phyloP scores from a whole-genome alignment of 2,888 invertebrate genomes.

The Listrodromus nycthemerus region DNA sequence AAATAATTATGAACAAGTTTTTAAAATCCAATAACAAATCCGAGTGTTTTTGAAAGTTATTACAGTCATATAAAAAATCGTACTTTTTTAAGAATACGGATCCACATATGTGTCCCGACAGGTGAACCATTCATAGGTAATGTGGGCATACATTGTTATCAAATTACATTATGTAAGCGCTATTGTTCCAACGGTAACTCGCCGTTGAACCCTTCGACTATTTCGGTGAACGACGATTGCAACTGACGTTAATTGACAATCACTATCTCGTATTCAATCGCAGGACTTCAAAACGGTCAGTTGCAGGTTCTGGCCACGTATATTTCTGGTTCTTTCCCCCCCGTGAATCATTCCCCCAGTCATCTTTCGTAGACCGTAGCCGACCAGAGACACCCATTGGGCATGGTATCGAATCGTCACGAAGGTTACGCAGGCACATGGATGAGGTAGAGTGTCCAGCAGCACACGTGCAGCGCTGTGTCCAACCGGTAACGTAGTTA shows the following conservation, averaged over 20 bases:
- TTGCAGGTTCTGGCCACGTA: not conserved
- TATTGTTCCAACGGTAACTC: not conserved
- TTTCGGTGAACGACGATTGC: not conserved
- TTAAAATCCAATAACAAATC: too few species aligned
- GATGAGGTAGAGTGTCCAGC: not conserved
- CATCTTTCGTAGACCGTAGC: not conserved
- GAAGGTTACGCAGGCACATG: not conserved
- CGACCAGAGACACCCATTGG: constrained; percentile 1
- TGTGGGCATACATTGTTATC: not conserved
- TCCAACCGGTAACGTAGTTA: constrained; percentile 47
- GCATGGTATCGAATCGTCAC: not conserved
- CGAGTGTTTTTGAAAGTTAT: too few species aligned
- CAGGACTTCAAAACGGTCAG: constrained; percentile 2
- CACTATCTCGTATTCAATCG: constrained; percentile 22
- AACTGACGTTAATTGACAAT: constrained; percentile 54
- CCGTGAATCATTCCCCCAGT: not conserved
- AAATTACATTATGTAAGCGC: constrained; percentile 13
- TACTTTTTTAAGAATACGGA: constrained; percentile 54
- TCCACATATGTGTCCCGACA: not conserved
- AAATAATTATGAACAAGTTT: too few species aligned
- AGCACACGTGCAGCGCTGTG: constrained; percentile 21
- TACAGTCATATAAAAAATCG: too few species aligned
- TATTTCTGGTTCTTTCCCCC: not conserved
- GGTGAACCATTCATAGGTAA: not conserved
- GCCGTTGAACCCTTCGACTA: constrained; percentile 20